These are phyloP conservation scores for Denticeps clupeoides DNA, from an alignment of 2,797 vertebrate genomes.

Conservation along the genomic window DNA sequence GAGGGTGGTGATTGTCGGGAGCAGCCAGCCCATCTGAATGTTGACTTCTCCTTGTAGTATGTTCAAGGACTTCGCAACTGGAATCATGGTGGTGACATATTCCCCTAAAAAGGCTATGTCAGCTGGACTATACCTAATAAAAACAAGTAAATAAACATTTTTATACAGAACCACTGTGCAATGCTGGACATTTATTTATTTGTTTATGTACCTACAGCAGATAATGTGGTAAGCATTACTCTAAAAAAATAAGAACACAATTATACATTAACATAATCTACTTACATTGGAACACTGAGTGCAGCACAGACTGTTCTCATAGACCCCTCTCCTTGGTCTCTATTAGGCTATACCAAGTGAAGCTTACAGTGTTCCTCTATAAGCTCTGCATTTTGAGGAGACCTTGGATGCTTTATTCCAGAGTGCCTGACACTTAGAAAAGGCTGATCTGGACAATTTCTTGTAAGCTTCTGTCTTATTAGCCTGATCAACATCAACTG, in stretches of 20 bases:
- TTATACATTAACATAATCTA: background rate
- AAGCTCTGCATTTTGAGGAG: constrained; percentile 11
- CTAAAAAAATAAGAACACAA: background rate
- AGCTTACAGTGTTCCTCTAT: constrained; percentile 9
- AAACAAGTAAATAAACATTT: background rate
- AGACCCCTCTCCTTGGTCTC: constrained; percentile 9
- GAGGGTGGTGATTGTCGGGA: constrained; percentile 4
- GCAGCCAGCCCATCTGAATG: constrained; percentile 9
- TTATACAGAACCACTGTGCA: background rate
- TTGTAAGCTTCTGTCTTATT: background rate
- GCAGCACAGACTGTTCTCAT: constrained; percentile 6
- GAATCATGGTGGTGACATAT: constrained; percentile 12
- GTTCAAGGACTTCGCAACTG: constrained; percentile 7
- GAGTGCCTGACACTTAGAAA: constrained; percentile 8
- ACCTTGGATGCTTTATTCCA: constrained; percentile 13
- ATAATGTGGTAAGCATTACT: background rate
- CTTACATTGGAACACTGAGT: constrained; percentile 5
- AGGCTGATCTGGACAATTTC: constrained; percentile 7
- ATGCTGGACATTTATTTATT: background rate
- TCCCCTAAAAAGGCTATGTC: no score
- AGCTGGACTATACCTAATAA: constrained; percentile 6
- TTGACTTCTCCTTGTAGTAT: constrained; percentile 10
- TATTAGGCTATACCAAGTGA: constrained; percentile 8
- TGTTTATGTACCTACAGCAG: background rate
- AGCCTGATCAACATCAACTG: background rate